phyloP scores from a whole-genome alignment of 1,140 invertebrate species.

The Zaprionus taronus region DNA sequence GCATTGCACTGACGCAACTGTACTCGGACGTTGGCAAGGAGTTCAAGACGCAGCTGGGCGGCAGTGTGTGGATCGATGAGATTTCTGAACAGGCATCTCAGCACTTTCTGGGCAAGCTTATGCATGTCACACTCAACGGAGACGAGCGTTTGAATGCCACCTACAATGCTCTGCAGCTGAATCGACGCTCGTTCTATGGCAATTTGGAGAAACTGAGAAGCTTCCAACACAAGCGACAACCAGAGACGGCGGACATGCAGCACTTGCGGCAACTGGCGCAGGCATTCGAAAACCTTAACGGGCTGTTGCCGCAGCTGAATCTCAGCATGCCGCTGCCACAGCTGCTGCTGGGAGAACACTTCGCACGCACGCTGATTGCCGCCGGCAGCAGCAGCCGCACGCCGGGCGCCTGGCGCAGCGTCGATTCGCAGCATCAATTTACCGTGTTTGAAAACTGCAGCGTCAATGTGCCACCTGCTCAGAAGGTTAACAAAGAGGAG shows the following conservation, averaged over 20 bases:
- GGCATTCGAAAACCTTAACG: constrained; percentile 56
- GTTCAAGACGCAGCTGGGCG: constrained; percentile 56
- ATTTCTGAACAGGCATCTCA: constrained; percentile 70
- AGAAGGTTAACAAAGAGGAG: constrained; percentile 56
- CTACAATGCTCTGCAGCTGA: constrained; percentile 52
- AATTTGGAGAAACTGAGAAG: constrained; percentile 72
- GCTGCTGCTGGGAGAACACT: constrained; percentile 61
- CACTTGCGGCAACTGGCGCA: constrained; percentile 55
- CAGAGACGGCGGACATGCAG: constrained; percentile 1
- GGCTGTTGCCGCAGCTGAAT: constrained; percentile 60
- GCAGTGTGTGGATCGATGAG: constrained; percentile 74
- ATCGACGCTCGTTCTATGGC: constrained; percentile 68
- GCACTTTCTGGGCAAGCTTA: constrained; percentile 61
- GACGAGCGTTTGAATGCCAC: constrained; percentile 65
- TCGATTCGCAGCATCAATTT: constrained; percentile 69
- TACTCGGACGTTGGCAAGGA: constrained; percentile 63
- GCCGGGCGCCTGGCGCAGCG: constrained; percentile 77
- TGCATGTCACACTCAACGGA: constrained; percentile 70
- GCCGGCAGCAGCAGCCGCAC: constrained; percentile 68
- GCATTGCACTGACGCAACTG: constrained; percentile 63
- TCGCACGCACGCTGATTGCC: constrained; percentile 64
- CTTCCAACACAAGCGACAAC: constrained; percentile 45
- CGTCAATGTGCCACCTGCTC: neutral
- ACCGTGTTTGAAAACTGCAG: constrained; percentile 56
- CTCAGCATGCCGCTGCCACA: constrained; percentile 68